phyloP scores from a whole-genome alignment of 1,140 invertebrate genomes.

The Nasonia vitripennis region DNA sequence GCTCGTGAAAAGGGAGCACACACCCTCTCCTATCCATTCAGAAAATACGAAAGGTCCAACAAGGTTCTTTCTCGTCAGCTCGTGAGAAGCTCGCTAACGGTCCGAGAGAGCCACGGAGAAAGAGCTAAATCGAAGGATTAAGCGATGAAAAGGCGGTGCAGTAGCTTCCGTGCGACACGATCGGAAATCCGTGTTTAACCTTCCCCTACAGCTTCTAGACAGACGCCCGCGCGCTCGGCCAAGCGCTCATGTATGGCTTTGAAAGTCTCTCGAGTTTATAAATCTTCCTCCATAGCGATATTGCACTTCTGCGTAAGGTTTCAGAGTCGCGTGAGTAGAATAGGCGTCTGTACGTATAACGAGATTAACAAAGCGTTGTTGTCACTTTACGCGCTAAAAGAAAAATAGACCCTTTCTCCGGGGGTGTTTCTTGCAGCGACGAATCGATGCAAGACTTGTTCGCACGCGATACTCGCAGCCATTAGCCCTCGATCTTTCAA shows the following conservation, averaged over 20 bases:
- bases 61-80: neutral
- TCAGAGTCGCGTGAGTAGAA: neutral
- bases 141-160: neutral
- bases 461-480: neutral
- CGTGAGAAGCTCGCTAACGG: neutral
- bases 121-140: neutral
- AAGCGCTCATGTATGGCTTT: neutral
- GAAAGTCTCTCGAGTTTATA: neutral
- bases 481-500: slow-evolving; percentile 6
- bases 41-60: slow-evolving; percentile 1
- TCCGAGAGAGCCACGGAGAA: neutral
- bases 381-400: too few species aligned
- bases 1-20: neutral
- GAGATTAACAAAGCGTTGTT: neutral
- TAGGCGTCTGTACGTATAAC: neutral
- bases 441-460: neutral
- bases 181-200: neutral
- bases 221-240: too few species aligned
- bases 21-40: neutral
- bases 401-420: too few species aligned
- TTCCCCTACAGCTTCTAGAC: neutral
- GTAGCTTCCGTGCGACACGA: neutral
- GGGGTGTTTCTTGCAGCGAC: neutral
- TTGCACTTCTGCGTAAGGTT: neutral
- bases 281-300: neutral